Base-by-base conservation (phyloP, 2,888 invertebrate species). In the Drosophila engyochracea region DNA sequence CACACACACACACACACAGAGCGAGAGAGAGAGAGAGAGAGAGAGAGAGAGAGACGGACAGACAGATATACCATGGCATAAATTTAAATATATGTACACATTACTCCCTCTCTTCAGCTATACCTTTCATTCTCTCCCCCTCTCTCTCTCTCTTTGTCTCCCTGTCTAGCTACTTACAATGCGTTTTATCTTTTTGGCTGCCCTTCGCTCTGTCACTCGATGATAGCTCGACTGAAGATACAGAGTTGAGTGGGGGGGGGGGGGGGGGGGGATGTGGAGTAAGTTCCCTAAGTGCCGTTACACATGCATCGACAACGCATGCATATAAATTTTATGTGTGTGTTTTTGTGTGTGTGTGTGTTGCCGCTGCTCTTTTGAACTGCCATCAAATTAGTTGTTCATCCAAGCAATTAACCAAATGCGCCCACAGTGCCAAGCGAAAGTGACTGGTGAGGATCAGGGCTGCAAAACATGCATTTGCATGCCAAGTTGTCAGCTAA, bases 331-430 rank as follows among this genome's bases (percentile, higher is more conserved):
- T 90, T 70, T 60, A 85, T 87, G 73, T 79, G 88, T 16, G 22
- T 37, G 19, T 30, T 30, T 25, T n/a, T 52, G 12, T 30, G 51
- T 19, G 30, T 9, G 19, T 37, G 37, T 55, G 25, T 19, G 81
- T 90, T 80, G 85, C 78, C 74, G 89, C 75, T 74, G 89, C 70
- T 90, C 90, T 81, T 89, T 91, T 89, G 87, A 87, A 84, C 87
- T 82, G 90, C 91, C 90, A 84, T 79, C 88, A 88, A 91, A 89
- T 88, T 85, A 90, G 92, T 88, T 89, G 84, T 79, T 90, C 91
- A 90, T 85, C 86, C 85, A 86, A 79, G 85, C 89, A 92, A 92
- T 91, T 92, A 92, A 87, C 85, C 77, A 84, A 86, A 83, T 75
- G 82, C 83, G 82, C 62, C 70, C 81, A 64, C 69, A 77, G 78